Base-by-base conservation (phyloP, 2,888 invertebrate genomes). In the Ecliptopera silaceata region DNA sequence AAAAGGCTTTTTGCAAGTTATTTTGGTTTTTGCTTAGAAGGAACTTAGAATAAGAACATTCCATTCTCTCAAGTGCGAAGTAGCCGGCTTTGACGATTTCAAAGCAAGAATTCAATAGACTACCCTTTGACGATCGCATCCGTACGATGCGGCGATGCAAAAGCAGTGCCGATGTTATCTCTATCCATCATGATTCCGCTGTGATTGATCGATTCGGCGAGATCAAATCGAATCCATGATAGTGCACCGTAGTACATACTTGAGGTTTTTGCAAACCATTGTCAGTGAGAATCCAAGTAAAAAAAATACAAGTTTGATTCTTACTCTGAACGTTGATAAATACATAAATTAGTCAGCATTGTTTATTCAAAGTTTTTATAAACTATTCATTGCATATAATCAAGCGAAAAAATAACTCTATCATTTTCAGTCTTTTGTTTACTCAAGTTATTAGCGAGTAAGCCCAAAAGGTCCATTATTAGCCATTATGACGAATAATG, bases 131-230 rank as follows among this genome's bases (percentile, higher is more conserved):
- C 22, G 39, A 48, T 22, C 56, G 34, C 56, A 49, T 56, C 20
- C 11, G 31, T 43, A 54, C 36, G 55, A 47, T 22, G 43, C 47
- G 45, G 56, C 52, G 56, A 47, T 13, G 39, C 22, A 58, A 51
- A 56, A 54, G 50, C 10, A 3, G 13, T 8, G 10, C 41, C 49
- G 53, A 47, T 43, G 51, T 60, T 64, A 57, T 58, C 41, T 53
- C 49, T 29, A 63, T 65, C 65, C 53, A 62, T 64, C 62, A 64
- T 45, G 36, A 26, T 55, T 36, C 10, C 12, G 12, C 5, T 20
- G 44, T 52, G 47, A 56, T 59, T 31, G 48, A 62, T 64, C 41
- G 36, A 49, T 54, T 54, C 51, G 56, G 39, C 34, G 11, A 59
- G 56, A 59, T 62, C 44, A 38, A 50, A 52, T 53, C 41, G 32